Evolutionary conservation across 2,888 invertebrate genomes (phyloP), one percentile per base, ranked within the genome.

Genomic region (Idaea dimidiata): DNA sequence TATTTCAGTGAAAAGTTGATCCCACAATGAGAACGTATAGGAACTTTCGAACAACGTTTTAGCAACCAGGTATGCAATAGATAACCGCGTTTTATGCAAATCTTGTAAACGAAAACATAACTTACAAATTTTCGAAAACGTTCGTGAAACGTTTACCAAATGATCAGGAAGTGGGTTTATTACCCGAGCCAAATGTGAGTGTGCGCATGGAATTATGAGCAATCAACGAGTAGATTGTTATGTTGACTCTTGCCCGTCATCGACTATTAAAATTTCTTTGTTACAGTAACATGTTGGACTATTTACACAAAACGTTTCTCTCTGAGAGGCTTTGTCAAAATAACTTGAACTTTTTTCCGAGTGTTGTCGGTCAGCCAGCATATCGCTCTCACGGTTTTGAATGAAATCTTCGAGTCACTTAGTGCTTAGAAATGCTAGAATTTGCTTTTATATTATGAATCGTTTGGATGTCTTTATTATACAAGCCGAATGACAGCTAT

Each of bases 221-320:
- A 91, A 91, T 91, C 91, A 91, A 84, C 84, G 75, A 80, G 72
- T 85, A 85, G 89, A 91, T 92, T 92, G 91, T 92, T 89, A 81
- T 84, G 84, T 88, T 86, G 86, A 88, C 88, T 90, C 83, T 88
- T 82, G 88, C 91, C 84, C 88, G 91, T 92, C 91, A 91, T 91
- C 91, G 89, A 87, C 84, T 91, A 91, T 91, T 91, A 91, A 92
- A 91, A 90, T 85, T 88, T 90, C 91, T 90, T 92, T 92, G 91
- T 92, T 90, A 85, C 82, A 86, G 88, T 87, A 91, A 91, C 91
- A 91, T 91, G 91, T 90, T 84, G 89, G 85, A 91, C 91, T 92
- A 91, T 92, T 91, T 92, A 92, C 89, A 90, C 89, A 91, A 90
- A 91, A 91, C 89, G 89, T 74, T 82, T 84, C 85, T 77, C 81